Evolutionary conservation across 2,113 vertebrate genomes (phyloP).

Genomic region (Lagopus leucura): DNA sequence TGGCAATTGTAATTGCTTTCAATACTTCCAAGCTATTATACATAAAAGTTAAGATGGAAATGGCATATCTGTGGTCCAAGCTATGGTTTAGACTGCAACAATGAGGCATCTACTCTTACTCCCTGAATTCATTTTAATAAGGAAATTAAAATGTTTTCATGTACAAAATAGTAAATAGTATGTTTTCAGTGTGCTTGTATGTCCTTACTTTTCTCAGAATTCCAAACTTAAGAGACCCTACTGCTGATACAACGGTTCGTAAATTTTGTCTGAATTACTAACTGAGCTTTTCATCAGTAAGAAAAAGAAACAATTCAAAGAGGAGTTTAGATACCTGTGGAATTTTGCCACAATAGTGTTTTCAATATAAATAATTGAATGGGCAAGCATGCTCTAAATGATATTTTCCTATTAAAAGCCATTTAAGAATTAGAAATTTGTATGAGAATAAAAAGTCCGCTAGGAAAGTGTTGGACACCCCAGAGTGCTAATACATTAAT

Average conservation of each 20-base stretch:
- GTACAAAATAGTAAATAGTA: conserved; percentile 16
- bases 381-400: not conserved
- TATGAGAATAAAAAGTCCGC: not conserved
- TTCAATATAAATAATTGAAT: not conserved
- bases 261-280: not conserved
- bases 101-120: not conserved
- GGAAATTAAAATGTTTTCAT: conserved; percentile 38
- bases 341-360: not conserved
- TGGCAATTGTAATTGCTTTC: conserved; percentile 2
- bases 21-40: conserved; percentile 27
- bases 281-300: not conserved
- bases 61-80: not conserved
- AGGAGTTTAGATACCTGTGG: not conserved
- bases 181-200: not conserved
- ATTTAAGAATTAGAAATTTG: not conserved
- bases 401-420: not conserved
- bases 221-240: not conserved
- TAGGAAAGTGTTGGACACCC: not conserved
- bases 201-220: not conserved
- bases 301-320: not conserved
- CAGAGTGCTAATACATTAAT: not conserved
- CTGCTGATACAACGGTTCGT: not conserved
- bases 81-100: not conserved
- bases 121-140: conserved; percentile 9
- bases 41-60: conserved; percentile 1